A percentile compares a stretch with the other conserved stretches of the same genome.
Evolutionary conservation across 2,888 invertebrate species (phyloP).

Genomic region (Dendrolimus pini): DNA sequence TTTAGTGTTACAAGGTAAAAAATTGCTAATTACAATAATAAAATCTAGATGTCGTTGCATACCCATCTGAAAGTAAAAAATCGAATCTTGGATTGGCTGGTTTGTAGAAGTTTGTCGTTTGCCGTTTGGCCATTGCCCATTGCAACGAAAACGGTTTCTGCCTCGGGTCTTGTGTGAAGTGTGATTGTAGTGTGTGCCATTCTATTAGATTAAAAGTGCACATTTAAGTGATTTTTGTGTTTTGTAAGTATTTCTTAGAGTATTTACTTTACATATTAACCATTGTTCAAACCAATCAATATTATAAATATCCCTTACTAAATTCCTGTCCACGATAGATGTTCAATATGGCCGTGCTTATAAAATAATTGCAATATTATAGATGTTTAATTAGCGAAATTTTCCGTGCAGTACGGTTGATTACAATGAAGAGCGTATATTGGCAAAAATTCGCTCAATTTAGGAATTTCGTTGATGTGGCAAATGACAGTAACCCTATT

Average conservation of each 20-base stretch:
- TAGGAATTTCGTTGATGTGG: conserved; percentile 59
- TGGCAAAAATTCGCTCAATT: conserved; percentile 15
- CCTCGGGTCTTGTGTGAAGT: conserved; percentile 68
- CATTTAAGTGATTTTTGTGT: conserved; percentile 50
- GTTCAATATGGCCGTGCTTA: conserved; percentile 74
- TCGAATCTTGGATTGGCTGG: conserved; percentile 38
- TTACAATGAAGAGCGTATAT: conserved; percentile 14
- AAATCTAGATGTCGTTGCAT: too few species aligned
- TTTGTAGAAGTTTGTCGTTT: conserved; percentile 19
- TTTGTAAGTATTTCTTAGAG: conserved; percentile 51
- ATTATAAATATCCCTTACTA: conserved; percentile 12
- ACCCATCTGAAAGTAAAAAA: conserved; percentile 23
- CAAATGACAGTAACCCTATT: conserved; percentile 60
- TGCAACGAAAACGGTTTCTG: conserved; percentile 72
- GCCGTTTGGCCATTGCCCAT: conserved; percentile 17
- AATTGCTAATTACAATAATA: too few species aligned
- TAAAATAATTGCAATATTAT: conserved; percentile 28
- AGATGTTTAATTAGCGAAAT: background rate
- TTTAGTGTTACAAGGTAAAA: too few species aligned
- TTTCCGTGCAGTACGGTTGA: background rate
- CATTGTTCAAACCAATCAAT: conserved; percentile 3
- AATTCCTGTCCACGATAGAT: conserved; percentile 33
- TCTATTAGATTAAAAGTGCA: conserved; percentile 51
- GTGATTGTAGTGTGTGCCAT: conserved; percentile 63
- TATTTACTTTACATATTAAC: conserved; percentile 14